Percentiles rank a stretch among this genome's conserved stretches.
These are phyloP conservation scores for Naso thynnoides DNA, from an alignment of 2,797 vertebrate genomes.

Conservation along the genomic window DNA sequence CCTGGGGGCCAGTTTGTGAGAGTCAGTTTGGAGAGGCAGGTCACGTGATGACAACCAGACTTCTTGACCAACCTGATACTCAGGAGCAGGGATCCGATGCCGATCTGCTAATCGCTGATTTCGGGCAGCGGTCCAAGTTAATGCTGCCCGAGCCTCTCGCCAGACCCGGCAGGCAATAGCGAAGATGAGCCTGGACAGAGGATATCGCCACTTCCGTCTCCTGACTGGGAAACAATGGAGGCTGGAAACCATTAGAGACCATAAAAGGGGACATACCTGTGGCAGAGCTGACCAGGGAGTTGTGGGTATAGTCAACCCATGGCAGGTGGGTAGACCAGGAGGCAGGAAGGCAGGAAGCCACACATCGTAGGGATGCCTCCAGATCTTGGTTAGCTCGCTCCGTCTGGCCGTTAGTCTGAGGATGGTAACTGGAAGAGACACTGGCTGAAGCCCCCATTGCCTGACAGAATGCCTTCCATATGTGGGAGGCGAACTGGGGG, in stretches of 20 bases:
- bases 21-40: too few relatives aligned
- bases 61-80: too few relatives aligned
- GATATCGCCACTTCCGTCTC: not conserved
- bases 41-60: too few relatives aligned
- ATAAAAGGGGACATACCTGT: not conserved
- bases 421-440: not conserved
- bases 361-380: not conserved
- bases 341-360: not conserved
- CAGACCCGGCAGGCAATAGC: not conserved
- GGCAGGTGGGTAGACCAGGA: not conserved
- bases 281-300: not conserved
- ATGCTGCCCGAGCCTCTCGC: too few relatives aligned
- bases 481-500: not conserved
- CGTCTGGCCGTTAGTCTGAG: too few relatives aligned
- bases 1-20: too few relatives aligned
- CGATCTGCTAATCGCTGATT: too few relatives aligned
- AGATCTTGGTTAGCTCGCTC: not conserved
- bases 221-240: not conserved
- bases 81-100: too few relatives aligned
- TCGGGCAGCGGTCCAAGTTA: too few relatives aligned
- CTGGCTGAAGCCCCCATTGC: not conserved
- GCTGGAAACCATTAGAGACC: not conserved
- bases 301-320: not conserved
- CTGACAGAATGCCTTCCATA: not conserved
- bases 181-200: not conserved